phyloP scores from a whole-genome alignment of 2,888 invertebrate genomes.

The Spialia ferax region DNA sequence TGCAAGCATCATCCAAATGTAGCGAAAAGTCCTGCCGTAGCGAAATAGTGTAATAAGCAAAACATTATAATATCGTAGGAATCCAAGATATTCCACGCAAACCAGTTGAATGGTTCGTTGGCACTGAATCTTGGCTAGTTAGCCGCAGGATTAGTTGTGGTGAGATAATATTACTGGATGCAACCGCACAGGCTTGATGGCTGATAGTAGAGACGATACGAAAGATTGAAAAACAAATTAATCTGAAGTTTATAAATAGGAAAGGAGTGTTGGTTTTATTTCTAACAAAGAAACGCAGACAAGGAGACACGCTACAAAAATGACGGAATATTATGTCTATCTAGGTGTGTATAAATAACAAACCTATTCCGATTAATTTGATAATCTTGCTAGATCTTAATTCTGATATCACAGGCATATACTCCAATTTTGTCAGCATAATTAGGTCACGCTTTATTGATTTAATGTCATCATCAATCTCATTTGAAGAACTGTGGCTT shows the following conservation, averaged over 20 bases:
- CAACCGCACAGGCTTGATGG: conserved; percentile 45
- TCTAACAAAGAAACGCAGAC: no score
- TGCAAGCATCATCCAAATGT: conserved; percentile 51
- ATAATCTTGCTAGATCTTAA: no score
- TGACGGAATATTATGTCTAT: no score
- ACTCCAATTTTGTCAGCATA: no score
- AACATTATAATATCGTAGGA: conserved; percentile 38
- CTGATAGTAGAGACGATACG: conserved; percentile 1
- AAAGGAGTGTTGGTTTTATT: no score
- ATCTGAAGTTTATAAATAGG: neutral
- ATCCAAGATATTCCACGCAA: conserved; percentile 53
- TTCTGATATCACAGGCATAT: no score
- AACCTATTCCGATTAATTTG: no score
- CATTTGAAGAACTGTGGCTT: no score
- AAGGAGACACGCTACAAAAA: no score
- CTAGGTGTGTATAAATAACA: no score
- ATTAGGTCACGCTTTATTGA: no score
- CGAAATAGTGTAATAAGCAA: conserved; percentile 15
- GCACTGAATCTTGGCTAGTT: conserved; percentile 47
- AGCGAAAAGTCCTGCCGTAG: conserved; percentile 11
- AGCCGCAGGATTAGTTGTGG: conserved; percentile 51
- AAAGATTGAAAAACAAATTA: neutral
- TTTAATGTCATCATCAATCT: no score
- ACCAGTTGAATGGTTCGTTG: conserved; percentile 69
- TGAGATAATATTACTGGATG: conserved; percentile 51